A percentile compares a stretch with the other conserved stretches of the same genome.
Conservation (phyloP, 2,113 vertebrate genomes). For the Laticauda laticaudata region DNA sequence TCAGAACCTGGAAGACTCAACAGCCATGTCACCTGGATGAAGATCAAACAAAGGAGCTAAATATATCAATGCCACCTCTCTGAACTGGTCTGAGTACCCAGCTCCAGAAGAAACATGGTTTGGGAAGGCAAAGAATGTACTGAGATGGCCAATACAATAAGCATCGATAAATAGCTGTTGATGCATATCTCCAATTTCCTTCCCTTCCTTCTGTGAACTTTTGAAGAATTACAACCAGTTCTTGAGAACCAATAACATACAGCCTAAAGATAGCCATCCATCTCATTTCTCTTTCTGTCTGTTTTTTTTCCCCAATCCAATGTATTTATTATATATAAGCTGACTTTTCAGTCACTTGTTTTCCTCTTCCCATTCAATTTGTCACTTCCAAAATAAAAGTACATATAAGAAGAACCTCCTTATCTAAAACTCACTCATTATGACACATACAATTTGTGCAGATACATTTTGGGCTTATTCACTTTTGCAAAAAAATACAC, state of each 20-base stretch:
- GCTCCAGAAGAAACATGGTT: neutral
- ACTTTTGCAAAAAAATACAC: neutral
- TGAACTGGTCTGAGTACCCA: neutral
- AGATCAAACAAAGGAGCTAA: neutral
- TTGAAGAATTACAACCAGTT: neutral
- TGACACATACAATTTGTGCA: neutral
- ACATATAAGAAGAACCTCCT: neutral
- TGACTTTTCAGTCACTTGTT: neutral
- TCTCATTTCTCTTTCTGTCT: neutral
- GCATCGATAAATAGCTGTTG: neutral
- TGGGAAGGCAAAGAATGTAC: neutral
- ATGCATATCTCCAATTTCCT: neutral
- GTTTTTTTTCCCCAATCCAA: neutral
- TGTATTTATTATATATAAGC: neutral
- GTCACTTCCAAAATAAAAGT: neutral
- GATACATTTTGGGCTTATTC: neutral
- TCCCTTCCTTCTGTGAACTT: neutral
- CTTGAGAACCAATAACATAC: neutral
- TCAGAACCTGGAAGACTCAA: neutral
- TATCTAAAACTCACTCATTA: neutral
- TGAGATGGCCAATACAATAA: neutral
- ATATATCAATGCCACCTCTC: neutral
- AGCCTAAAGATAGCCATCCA: neutral
- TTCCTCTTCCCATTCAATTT: neutral
- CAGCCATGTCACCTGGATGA: neutral